Evolutionary conservation across 37 sponge, comb jelly and placozoan genomes (phyloP).

Genomic region (Eunapius fragilis): DNA sequence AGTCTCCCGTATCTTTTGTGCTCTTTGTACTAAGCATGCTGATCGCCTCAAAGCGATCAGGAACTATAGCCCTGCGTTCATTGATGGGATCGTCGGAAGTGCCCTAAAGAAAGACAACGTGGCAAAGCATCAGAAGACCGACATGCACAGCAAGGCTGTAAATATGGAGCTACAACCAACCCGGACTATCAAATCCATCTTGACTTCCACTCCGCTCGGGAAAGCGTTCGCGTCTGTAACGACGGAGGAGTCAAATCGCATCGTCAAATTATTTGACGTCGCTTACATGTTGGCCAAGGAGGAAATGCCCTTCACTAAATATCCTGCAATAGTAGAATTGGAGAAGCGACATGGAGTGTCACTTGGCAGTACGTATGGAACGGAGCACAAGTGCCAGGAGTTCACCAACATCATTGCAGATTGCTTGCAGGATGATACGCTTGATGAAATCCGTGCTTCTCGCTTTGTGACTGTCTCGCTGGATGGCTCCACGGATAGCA

Average conservation of each 20-base stretch:
- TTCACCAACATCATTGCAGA: conserved; percentile 34
- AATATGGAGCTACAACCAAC: not conserved
- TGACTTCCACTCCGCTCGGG: not conserved
- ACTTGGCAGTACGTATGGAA: not conserved
- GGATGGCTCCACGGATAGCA: conserved; percentile 29
- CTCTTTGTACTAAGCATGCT: not conserved
- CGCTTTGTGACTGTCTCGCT: conserved; percentile 35
- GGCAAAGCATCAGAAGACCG: conserved; percentile 19
- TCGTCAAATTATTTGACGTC: conserved; percentile 13
- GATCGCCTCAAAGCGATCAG: not conserved
- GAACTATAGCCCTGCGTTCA: conserved; percentile 26
- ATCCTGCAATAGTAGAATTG: no score
- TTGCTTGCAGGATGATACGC: conserved; percentile 25
- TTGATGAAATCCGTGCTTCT: conserved; percentile 18
- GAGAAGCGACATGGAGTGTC: no score
- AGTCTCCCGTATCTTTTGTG: conserved; percentile 30
- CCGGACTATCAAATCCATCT: not conserved
- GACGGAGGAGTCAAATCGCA: not conserved
- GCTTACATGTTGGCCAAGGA: conserved; percentile 27
- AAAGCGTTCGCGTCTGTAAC: not conserved
- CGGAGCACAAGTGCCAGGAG: not conserved
- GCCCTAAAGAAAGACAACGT: conserved; percentile 50
- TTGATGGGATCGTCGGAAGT: conserved; percentile 28
- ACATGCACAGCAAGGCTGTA: conserved; percentile 23
- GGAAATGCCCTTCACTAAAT: not conserved